Evolutionary conservation across 1,140 invertebrate species (phyloP), one percentile per base, ranked within the genome.

Genomic region (Drosophila parabipectinata): DNA sequence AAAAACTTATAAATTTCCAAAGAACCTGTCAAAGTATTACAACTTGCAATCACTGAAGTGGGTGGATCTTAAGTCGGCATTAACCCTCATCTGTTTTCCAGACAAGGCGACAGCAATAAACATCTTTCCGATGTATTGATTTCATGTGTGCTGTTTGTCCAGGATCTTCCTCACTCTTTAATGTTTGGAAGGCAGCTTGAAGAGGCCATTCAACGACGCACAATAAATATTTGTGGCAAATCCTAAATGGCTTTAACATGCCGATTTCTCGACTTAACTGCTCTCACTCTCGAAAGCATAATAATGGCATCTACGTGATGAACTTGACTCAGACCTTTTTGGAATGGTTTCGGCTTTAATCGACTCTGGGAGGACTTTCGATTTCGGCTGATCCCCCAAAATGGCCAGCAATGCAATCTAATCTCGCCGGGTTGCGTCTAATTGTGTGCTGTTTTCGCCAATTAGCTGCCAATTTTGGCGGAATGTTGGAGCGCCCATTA

Each of bases 401-500:
- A 39, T 9, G 8, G 12, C 10, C 41, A 8, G 7, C 66, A 78
- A 66, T 67, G 64, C 82, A 75, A 71, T 57, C 82, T 64, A 75
- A 82, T 83, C 71, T 77, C 60, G 24, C 55, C 54, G 56, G 15
- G 32, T 28, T 72, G 47, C 61, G 68, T 71, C 69, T 68, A 76
- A 66, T 77, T 77, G 84, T 77, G 75, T 77, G 79, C 69, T 79
- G 72, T 79, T 88, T 88, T 89, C 84, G 84, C 84, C 83, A 88
- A 88, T 88, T 88, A 88, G 83, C 64, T 67, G 57, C 72, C 72
- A 89, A 88, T 88, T 88, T 71, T 54, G 76, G 24, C 47, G 72
- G 51, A 51, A 76, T 71, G 57, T 56, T 59, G 54, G 51, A 67
- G 51, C 47, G 54, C 58, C 69, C 79, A 89, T 88, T 88, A 87